Conservation (phyloP, 2,113 vertebrate genomes). For the Carassius gibelio region DNA sequence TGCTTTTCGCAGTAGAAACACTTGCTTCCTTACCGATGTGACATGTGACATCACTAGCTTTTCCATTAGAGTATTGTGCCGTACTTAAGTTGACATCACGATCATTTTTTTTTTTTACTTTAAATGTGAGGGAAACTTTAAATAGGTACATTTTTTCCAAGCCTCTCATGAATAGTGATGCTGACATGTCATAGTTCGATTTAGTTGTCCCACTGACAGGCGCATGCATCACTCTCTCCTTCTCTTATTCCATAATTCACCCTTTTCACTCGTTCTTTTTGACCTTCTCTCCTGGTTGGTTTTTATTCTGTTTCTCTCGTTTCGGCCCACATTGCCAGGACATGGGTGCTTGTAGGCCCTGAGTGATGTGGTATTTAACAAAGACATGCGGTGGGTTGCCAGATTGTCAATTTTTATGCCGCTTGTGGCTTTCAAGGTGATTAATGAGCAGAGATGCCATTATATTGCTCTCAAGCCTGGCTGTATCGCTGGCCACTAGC, state of each 20-base stretch:
- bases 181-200: conserved; percentile 23
- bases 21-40: not conserved
- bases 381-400: conserved; percentile 66
- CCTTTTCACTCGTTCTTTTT: not conserved
- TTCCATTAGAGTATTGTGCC: not conserved
- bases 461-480: conserved; percentile 66
- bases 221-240: conserved; percentile 31
- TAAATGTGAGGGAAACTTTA: conserved; percentile 15
- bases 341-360: conserved; percentile 37
- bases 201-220: conserved; percentile 34
- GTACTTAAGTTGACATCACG: not conserved
- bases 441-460: conserved; percentile 70
- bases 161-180: conserved; percentile 5
- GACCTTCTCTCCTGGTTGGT: not conserved
- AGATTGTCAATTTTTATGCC: conserved; percentile 69
- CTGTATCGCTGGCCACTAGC: conserved; percentile 42
- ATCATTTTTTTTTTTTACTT: conserved; percentile 32
- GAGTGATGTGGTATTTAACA: conserved; percentile 70
- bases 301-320: not conserved
- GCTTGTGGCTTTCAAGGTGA: conserved; percentile 69
- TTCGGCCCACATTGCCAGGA: conserved; percentile 1
- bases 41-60: conserved; percentile 20
- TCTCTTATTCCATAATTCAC: conserved; percentile 43
- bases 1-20: not conserved
- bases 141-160: conserved; percentile 11